A percentile compares a stretch with the other conserved stretches of the same genome.
Evolutionary conservation across 2,888 invertebrate genomes (phyloP).

Genomic region (Cheilosia variabilis): DNA sequence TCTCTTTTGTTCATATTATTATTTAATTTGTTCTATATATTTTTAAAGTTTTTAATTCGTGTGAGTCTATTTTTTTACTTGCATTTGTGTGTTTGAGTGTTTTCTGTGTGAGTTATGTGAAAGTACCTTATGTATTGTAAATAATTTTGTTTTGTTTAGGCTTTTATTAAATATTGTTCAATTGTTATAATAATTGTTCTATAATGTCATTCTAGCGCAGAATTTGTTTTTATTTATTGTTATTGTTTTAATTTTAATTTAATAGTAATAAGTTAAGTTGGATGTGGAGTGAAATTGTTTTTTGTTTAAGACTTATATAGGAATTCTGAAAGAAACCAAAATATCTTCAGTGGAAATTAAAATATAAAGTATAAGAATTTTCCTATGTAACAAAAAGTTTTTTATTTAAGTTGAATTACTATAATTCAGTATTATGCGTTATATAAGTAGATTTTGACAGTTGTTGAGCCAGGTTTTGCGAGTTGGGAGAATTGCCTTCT

Average conservation of each 20-base stretch:
- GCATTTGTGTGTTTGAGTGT: slow-evolving; percentile 65
- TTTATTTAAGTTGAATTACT: slow-evolving; percentile 50
- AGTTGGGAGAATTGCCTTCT: not conserved
- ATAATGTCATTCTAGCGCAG: slow-evolving; percentile 67
- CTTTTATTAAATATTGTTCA: slow-evolving; percentile 62
- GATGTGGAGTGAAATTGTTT: slow-evolving; percentile 63
- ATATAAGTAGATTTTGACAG: slow-evolving; percentile 9
- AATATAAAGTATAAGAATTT: slow-evolving; percentile 11
- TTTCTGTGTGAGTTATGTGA: slow-evolving; percentile 56
- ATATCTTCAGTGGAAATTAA: not conserved
- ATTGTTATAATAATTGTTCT: slow-evolving; percentile 72
- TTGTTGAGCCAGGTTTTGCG: slow-evolving; percentile 22
- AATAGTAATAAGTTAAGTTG: slow-evolving; percentile 64
- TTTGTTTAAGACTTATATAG: slow-evolving; percentile 22
- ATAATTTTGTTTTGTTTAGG: slow-evolving; percentile 56
- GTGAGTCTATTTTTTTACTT: slow-evolving; percentile 60
- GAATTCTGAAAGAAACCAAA: slow-evolving; percentile 10
- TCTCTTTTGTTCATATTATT: slow-evolving; percentile 39
- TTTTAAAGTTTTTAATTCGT: slow-evolving; percentile 59
- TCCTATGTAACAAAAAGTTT: slow-evolving; percentile 30
- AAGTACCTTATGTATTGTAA: slow-evolving; percentile 62
- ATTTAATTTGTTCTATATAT: slow-evolving; percentile 67
- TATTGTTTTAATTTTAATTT: slow-evolving; percentile 1
- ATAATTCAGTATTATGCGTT: slow-evolving; percentile 48
- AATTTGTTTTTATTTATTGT: slow-evolving; percentile 38